Percentiles rank a stretch among this genome's conserved stretches.
phyloP scores from a whole-genome alignment of 2,113 vertebrate species.

The Otocyon megalotis region DNA sequence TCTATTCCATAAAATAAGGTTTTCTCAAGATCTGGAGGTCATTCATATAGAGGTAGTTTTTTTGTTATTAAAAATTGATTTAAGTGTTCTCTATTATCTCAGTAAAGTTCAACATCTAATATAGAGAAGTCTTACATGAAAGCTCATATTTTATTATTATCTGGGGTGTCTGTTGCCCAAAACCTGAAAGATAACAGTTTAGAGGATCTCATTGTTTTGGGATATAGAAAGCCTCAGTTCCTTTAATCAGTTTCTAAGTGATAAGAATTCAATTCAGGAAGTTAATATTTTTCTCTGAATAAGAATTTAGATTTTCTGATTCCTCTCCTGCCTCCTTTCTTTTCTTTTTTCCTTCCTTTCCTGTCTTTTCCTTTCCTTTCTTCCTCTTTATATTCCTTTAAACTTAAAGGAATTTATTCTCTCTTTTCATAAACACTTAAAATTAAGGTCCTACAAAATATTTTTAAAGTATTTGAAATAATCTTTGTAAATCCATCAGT shows the following conservation, averaged over 20 bases:
- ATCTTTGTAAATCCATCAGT: not conserved
- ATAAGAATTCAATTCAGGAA: constrained; percentile 5
- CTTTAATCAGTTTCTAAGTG: constrained; percentile 12
- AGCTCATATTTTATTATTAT: not conserved
- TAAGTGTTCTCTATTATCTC: constrained; percentile 4
- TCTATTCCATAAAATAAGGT: constrained; percentile 45
- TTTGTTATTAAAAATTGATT: constrained; percentile 51
- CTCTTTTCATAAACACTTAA: constrained; percentile 18
- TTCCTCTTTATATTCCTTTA: not conserved
- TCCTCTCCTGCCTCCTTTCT: not conserved
- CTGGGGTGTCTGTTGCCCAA: not conserved
- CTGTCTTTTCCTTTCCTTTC: not conserved
- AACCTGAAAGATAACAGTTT: not conserved
- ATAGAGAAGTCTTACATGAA: not conserved
- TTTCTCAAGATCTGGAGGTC: constrained; percentile 51
- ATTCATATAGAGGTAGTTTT: constrained; percentile 13
- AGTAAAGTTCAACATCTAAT: not conserved
- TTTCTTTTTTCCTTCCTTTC: too few relatives aligned
- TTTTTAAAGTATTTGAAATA: not conserved
- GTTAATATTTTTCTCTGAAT: not conserved
- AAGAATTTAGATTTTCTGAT: not conserved
- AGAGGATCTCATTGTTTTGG: not conserved
- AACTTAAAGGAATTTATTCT: not conserved
- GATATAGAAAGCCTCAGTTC: not conserved
- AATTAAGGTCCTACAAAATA: constrained; percentile 21